phyloP scores from a whole-genome alignment of 2,113 vertebrate genomes.

The Coturnix japonica region DNA sequence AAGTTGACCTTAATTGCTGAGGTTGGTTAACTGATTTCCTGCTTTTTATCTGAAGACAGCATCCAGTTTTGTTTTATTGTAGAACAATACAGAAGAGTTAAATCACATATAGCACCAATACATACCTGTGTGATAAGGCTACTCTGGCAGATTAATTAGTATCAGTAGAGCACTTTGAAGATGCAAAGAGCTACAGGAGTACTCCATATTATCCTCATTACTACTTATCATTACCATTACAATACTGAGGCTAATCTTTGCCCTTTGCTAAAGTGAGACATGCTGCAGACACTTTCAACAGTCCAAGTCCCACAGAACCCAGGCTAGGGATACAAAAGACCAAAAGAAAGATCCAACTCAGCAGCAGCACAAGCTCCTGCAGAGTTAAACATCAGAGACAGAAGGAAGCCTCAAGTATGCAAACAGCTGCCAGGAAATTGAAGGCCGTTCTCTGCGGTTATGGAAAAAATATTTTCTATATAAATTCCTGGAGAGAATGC shows the following conservation, averaged over 20 bases:
- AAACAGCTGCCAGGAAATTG: background rate
- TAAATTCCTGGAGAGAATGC: conserved; percentile 36
- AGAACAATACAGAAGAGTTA: background rate
- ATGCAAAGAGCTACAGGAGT: background rate
- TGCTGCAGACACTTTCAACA: background rate
- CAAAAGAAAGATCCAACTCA: background rate
- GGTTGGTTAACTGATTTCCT: background rate
- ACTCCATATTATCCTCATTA: background rate
- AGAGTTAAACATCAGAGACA: conserved; percentile 1
- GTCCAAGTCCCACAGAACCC: background rate
- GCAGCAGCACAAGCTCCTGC: background rate
- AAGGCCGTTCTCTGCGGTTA: conserved; percentile 6
- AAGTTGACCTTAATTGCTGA: background rate
- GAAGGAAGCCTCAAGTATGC: conserved; percentile 38
- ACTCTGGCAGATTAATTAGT: background rate
- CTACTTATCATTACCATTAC: background rate
- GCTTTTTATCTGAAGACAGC: background rate
- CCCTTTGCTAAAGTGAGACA: background rate
- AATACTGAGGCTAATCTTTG: background rate
- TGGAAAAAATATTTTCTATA: conserved; percentile 39
- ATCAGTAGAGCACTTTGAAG: background rate
- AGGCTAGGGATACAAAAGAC: background rate
- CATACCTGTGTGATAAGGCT: background rate
- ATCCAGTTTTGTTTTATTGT: background rate
- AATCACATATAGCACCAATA: background rate